Conservation (phyloP, 1,140 invertebrate genomes). For the Stenopsyche tienmushanensis region DNA sequence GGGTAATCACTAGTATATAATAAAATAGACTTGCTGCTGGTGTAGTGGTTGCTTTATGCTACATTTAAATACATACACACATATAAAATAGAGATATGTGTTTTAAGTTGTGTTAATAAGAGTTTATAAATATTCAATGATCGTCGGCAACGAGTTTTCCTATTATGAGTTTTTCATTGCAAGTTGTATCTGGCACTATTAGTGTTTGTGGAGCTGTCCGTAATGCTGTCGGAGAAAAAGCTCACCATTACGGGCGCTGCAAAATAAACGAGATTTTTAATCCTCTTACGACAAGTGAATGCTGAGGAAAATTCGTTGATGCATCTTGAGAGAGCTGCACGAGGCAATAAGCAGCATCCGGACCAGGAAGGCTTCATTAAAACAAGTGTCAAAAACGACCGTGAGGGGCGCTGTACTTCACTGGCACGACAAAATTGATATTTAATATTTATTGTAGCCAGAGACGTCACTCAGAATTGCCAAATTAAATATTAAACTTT, state of each 20-base stretch:
- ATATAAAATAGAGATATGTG: too few relatives aligned
- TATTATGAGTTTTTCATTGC: too few relatives aligned
- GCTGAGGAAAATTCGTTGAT: background rate
- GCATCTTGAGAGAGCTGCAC: background rate
- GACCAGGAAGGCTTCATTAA: background rate
- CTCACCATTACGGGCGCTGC: background rate
- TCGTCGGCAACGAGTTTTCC: too few relatives aligned
- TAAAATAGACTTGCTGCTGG: too few relatives aligned
- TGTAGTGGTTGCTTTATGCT: too few relatives aligned
- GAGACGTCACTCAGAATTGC: background rate
- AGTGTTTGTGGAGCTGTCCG: too few relatives aligned
- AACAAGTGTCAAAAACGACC: background rate
- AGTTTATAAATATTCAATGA: too few relatives aligned
- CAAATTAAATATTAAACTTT: background rate
- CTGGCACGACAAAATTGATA: background rate
- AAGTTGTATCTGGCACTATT: too few relatives aligned
- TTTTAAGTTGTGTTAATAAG: too few relatives aligned
- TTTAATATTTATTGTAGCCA: background rate
- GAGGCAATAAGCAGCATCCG: background rate
- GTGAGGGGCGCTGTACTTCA: background rate
- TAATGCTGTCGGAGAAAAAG: background rate
- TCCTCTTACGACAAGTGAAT: conserved; percentile 14
- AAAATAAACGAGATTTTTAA: conserved; percentile 26
- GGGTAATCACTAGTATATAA: too few relatives aligned
- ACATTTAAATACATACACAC: too few relatives aligned